phyloP scores from a whole-genome alignment of 2,888 invertebrate genomes.

The Cabera pusaria region DNA sequence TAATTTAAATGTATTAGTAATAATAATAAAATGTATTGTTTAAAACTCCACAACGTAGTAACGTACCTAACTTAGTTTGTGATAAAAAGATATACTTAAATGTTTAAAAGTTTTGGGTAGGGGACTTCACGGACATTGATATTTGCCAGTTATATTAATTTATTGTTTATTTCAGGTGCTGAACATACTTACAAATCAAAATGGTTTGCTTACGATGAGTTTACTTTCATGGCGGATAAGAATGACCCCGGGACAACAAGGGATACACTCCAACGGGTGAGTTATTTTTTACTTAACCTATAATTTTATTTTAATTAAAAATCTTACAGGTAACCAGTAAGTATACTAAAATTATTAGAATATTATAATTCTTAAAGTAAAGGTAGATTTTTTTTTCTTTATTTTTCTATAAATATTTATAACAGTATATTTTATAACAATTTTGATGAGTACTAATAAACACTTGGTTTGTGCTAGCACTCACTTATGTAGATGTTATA shows the following conservation, averaged over 20 bases:
- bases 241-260: constrained; percentile 31
- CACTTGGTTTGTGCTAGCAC: too few species aligned
- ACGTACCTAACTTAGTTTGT: constrained; percentile 16
- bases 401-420: too few species aligned
- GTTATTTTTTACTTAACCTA: constrained; percentile 6
- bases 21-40: constrained; percentile 21
- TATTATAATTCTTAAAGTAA: constrained; percentile 11
- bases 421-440: too few species aligned
- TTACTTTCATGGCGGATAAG: constrained; percentile 34
- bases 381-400: too few species aligned
- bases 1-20: constrained; percentile 19
- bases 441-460: too few species aligned
- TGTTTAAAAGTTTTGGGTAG: constrained; percentile 14
- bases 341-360: constrained; percentile 9
- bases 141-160: constrained; percentile 9
- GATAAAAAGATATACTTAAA: constrained; percentile 16
- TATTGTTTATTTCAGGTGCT: constrained; percentile 23
- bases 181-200: constrained; percentile 24
- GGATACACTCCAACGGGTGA: constrained; percentile 30
- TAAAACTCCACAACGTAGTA: constrained; percentile 20
- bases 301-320: constrained; percentile 9
- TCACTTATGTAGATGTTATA: too few species aligned
- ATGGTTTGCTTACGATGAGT: constrained; percentile 28
- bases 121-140: constrained; percentile 13
- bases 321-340: constrained; percentile 5